Base-by-base conservation (phyloP, 2,113 vertebrate species). In the Cephalopterus ornatus region DNA sequence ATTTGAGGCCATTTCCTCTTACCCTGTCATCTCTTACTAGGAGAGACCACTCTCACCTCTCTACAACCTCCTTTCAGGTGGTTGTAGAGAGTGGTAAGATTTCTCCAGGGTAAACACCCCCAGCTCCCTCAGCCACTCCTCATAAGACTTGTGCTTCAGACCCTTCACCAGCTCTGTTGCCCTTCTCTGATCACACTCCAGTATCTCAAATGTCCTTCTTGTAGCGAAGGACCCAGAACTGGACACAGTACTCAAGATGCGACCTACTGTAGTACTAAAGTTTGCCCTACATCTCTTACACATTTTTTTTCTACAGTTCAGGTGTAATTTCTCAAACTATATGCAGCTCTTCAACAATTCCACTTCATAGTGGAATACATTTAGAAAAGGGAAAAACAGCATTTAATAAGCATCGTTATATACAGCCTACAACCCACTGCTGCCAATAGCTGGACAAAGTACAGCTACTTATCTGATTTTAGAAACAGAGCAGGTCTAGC, bases 111-210 rank as follows among this genome's bases (percentile, higher is more conserved):
- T 56, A 7, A 88, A 42, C 16, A 14, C 3, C 4, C 26, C 8
- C 59, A 23, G 42, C 21, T 49, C 33, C 55, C 20, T 75, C 33
- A 59, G 26, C 42, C 8, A 5, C 4, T 55, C 47, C 1, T 55
- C 24, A 14, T 0, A 32, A 5, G 23, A 41, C n/a, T 12, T 55
- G 20, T 26, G 47, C 39, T 20, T 23, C 39, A 53, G 22, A n/a
- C 55, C 47, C 74, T 41, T 39, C 19, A 0, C n/a, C 47, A 78
- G n/a, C n/a, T 46, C 39, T 0, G 0, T 0, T 52, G 15, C n/a
- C 10, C 24, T 62, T 41, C 23, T 71, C 39, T n/a, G 39, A 8
- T 20, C 15, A 11, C 2, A 0, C 11, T 61, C 47, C 55, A 15
- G 9, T 4, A 1, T 47, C n/a, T 8, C 56, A 20, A 0, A 32